Evolutionary conservation across 2,888 invertebrate genomes (phyloP).

Genomic region (Linnaemya vulpina): DNA sequence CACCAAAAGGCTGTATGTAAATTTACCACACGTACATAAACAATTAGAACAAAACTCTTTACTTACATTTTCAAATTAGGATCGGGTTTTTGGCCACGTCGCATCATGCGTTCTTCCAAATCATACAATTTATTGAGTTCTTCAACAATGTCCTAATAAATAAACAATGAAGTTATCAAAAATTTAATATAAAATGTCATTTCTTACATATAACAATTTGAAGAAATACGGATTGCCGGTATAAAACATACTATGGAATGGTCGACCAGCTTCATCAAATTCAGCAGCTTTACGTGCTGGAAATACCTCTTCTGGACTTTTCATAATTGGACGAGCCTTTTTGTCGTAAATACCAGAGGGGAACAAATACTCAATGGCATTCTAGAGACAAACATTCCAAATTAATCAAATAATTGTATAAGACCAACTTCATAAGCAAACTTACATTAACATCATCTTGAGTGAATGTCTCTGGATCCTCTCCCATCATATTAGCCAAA

Average conservation of each 20-base stretch:
- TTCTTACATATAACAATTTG: conserved; percentile 90
- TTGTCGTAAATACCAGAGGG: conserved; percentile 96
- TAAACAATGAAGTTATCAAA: neutral
- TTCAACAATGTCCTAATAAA: conserved; percentile 86
- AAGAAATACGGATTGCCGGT: conserved; percentile 94
- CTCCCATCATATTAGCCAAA: conserved; percentile 99
- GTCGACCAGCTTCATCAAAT: conserved; percentile 95
- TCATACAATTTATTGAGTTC: conserved; percentile 87
- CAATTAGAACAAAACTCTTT: neutral
- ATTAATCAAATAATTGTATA: neutral
- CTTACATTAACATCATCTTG: conserved; percentile 93
- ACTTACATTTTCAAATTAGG: conserved; percentile 85
- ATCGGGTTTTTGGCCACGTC: conserved; percentile 86
- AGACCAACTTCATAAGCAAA: conserved; percentile 45
- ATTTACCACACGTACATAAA: too few relatives aligned
- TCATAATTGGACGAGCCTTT: conserved; percentile 94
- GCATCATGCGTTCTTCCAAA: conserved; percentile 88
- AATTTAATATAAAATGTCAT: conserved; percentile 69
- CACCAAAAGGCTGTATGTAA: too few relatives aligned
- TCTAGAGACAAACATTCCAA: conserved; percentile 83
- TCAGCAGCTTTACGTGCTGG: conserved; percentile 93
- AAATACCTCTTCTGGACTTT: conserved; percentile 93
- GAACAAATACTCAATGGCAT: conserved; percentile 96
- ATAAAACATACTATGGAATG: conserved; percentile 95
- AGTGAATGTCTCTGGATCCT: conserved; percentile 93